These are phyloP conservation scores for Myathropa florea DNA, from an alignment of 2,888 invertebrate species.

Conservation along the genomic window DNA sequence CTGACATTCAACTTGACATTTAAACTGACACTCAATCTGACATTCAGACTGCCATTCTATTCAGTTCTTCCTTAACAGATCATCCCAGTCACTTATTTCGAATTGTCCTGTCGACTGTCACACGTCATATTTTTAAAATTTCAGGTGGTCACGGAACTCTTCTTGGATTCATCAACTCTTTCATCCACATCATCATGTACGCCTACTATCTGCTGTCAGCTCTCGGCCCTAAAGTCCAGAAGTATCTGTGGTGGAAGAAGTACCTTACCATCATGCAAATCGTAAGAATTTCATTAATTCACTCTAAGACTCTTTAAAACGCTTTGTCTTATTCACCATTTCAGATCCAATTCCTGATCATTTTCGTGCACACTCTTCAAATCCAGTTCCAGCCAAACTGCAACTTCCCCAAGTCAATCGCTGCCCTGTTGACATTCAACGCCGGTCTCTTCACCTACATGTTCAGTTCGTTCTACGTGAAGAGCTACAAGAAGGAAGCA, in stretches of 20 bases:
- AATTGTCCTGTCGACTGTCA: neutral
- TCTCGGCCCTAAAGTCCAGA: slow-evolving; percentile 92
- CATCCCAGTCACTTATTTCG: too few species aligned
- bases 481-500: slow-evolving; percentile 83
- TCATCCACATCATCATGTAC: slow-evolving; percentile 96
- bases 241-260: slow-evolving; percentile 97
- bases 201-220: slow-evolving; percentile 93
- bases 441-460: slow-evolving; percentile 88
- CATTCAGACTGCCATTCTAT: too few species aligned
- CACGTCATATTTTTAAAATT: slow-evolving; percentile 78
- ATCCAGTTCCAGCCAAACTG: slow-evolving; percentile 86
- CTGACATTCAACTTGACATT: too few species aligned
- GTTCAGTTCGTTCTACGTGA: slow-evolving; percentile 89
- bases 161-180: slow-evolving; percentile 92
- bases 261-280: slow-evolving; percentile 94
- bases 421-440: slow-evolving; percentile 85
- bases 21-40: too few species aligned
- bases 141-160: slow-evolving; percentile 93
- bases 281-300: slow-evolving; percentile 81
- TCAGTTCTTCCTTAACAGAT: neutral
- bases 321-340: slow-evolving; percentile 73
- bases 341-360: slow-evolving; percentile 88
- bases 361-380: slow-evolving; percentile 86
- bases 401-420: slow-evolving; percentile 87
- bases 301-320: neutral